Evolutionary conservation across 1,140 invertebrate species (phyloP).

Genomic region (Armadillidium nasatum): DNA sequence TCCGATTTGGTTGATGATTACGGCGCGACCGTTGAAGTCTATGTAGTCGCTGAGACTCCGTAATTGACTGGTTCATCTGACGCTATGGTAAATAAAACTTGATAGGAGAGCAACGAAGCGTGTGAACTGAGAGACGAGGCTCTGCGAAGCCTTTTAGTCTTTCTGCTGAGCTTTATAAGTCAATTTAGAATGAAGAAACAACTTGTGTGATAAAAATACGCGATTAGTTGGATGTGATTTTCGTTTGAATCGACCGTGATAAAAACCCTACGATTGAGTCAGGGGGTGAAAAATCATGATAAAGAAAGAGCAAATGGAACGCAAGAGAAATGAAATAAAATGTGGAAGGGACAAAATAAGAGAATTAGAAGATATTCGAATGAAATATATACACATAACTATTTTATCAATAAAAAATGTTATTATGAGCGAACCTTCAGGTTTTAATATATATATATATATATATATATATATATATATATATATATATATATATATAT

Average conservation of each 20-base stretch:
- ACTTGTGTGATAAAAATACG: slow-evolving; percentile 15
- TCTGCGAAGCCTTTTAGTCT: slow-evolving; percentile 16
- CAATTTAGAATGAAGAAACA: slow-evolving; percentile 18
- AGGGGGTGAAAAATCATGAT: not conserved
- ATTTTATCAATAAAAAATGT: no score
- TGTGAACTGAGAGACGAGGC: slow-evolving; percentile 32
- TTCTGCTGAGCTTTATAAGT: slow-evolving; percentile 19
- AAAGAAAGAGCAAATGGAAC: no score
- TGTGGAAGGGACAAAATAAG: no score
- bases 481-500: no score
- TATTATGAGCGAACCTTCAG: no score
- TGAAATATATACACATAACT: no score
- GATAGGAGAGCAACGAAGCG: slow-evolving; percentile 5
- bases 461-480: no score
- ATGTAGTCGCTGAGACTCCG: slow-evolving; percentile 12
- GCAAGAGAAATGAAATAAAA: no score
- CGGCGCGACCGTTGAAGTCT: not conserved
- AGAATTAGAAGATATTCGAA: no score
- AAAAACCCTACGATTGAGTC: not conserved
- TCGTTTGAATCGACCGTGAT: slow-evolving; percentile 8
- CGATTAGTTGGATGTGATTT: not conserved
- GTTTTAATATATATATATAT: no score
- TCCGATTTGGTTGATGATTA: not conserved
- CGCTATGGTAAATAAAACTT: slow-evolving; percentile 38
- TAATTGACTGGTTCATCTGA: slow-evolving; percentile 42